Conservation (phyloP, 2,888 invertebrate genomes). For the Gibbula magus region DNA sequence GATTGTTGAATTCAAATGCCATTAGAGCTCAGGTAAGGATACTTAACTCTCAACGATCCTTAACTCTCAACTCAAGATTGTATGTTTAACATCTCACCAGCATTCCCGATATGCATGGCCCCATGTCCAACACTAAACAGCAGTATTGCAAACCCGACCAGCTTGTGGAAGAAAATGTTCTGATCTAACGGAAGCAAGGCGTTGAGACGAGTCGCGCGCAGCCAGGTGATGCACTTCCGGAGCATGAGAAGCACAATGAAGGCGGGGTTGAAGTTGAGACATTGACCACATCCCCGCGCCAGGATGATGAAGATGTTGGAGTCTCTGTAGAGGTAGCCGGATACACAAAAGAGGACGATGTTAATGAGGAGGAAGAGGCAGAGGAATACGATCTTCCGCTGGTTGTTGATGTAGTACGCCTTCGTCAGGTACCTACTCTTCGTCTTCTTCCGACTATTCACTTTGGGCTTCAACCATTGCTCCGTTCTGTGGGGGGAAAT, state of each 20-base stretch:
- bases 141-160: constrained; percentile 88
- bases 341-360: constrained; percentile 81
- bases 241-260: constrained; percentile 92
- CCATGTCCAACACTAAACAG: constrained; percentile 87
- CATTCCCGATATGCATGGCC: constrained; percentile 90
- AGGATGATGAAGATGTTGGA: constrained; percentile 81
- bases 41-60: no score
- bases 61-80: no score
- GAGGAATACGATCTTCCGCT: constrained; percentile 80
- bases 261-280: constrained; percentile 91
- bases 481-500: constrained; percentile 83
- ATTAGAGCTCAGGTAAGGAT: no score
- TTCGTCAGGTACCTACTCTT: constrained; percentile 87
- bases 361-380: constrained; percentile 84
- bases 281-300: constrained; percentile 91
- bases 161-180: constrained; percentile 93
- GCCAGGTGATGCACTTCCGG: constrained; percentile 88
- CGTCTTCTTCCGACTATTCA: constrained; percentile 9
- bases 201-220: constrained; percentile 87
- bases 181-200: constrained; percentile 90
- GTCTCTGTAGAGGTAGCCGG: constrained; percentile 51
- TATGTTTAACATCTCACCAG: constrained; percentile 79
- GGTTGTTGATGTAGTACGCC: constrained; percentile 91
- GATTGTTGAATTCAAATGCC: no score
- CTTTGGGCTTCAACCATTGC: constrained; percentile 88